Percentiles rank a stretch among this genome's conserved stretches.
phyloP scores from a whole-genome alignment of 1,140 invertebrate species.

The Hylyphantes graminicola region DNA sequence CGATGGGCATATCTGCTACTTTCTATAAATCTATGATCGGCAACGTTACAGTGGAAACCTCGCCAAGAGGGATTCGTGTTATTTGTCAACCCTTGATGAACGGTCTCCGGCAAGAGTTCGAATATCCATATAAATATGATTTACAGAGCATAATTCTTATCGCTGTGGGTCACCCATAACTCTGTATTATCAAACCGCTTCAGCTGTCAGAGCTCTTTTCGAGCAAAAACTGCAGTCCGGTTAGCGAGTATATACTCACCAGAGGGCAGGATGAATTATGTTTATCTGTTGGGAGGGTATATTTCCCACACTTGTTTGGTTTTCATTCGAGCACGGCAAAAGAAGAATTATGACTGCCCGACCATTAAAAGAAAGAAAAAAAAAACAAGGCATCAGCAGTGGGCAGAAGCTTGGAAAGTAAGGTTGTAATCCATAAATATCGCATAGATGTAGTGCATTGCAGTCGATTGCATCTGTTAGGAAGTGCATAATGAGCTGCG shows the following conservation, averaged over 20 bases:
- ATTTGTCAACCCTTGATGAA: conserved; percentile 38
- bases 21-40: too few relatives aligned
- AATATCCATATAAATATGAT: conserved; percentile 48
- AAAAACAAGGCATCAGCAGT: background rate
- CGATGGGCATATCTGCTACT: too few relatives aligned
- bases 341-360: too few relatives aligned
- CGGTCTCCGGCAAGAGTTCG: conserved; percentile 2
- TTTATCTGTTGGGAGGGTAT: too few relatives aligned
- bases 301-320: too few relatives aligned
- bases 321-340: too few relatives aligned
- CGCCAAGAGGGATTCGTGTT: conserved; percentile 32
- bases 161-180: conserved; percentile 9
- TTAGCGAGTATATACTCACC: too few relatives aligned
- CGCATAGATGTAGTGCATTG: background rate
- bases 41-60: conserved; percentile 17
- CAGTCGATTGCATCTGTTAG: conserved; percentile 21
- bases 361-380: background rate
- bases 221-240: too few relatives aligned
- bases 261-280: conserved; percentile 34
- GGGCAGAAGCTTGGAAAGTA: background rate
- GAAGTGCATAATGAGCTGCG: background rate
- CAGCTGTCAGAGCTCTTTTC: too few relatives aligned
- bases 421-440: background rate
- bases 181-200: background rate
- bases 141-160: conserved; percentile 34